Evolutionary conservation across 2,113 vertebrate genomes (phyloP).

Genomic region (Corydoras maculifer): DNA sequence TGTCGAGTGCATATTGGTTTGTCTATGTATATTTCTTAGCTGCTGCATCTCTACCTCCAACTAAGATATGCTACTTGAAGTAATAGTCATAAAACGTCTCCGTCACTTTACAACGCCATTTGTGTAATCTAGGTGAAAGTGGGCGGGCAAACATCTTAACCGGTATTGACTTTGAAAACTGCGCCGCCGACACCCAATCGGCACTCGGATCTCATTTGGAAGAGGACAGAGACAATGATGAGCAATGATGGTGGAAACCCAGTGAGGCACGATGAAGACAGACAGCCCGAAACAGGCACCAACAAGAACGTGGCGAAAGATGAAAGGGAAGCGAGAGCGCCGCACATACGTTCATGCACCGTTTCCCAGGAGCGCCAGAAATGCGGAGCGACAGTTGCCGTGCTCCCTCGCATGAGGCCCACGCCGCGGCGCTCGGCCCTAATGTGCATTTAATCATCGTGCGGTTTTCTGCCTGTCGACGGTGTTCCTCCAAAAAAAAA

Average conservation of each 20-base stretch:
- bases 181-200: slow-evolving; percentile 26
- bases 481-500: slow-evolving; percentile 8
- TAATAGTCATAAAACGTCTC: too few species aligned
- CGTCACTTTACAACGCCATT: too few species aligned
- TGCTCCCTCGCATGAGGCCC: slow-evolving; percentile 11
- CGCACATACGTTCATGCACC: not conserved
- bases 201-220: slow-evolving; percentile 27
- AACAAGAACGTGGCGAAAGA: not conserved
- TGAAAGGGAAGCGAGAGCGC: slow-evolving; percentile 8
- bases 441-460: slow-evolving; percentile 28
- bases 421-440: slow-evolving; percentile 2
- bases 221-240: slow-evolving; percentile 33
- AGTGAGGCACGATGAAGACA: not conserved
- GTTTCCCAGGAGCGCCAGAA: slow-evolving; percentile 4
- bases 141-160: slow-evolving; percentile 15
- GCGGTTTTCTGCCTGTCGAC: slow-evolving; percentile 21
- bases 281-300: not conserved
- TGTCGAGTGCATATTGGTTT: too few species aligned
- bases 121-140: not conserved
- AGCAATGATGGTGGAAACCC: slow-evolving; percentile 18
- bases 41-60: too few species aligned
- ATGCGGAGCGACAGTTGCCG: slow-evolving; percentile 5
- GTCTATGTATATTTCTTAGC: too few species aligned
- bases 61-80: too few species aligned
- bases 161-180: slow-evolving; percentile 52